Conservation (phyloP, 2,113 vertebrate species). For the Mystacornis crossleyi region DNA sequence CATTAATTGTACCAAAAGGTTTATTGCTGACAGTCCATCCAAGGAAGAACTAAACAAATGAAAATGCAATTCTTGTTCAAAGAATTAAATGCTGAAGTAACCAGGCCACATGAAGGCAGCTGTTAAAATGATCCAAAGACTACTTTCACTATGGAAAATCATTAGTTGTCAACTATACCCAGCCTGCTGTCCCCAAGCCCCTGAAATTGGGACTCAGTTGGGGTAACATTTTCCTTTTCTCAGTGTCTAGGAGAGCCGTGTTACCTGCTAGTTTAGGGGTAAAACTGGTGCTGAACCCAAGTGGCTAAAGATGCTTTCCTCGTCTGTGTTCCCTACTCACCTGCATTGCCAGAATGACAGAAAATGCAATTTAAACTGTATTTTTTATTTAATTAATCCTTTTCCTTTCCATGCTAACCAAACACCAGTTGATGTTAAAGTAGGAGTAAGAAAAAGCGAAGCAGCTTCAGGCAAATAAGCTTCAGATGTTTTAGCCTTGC, state of each 20-base stretch:
- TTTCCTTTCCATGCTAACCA: not conserved
- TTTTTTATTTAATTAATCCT: not conserved
- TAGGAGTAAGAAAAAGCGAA: not conserved
- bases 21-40: not conserved
- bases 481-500: not conserved
- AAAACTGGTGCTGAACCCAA: not conserved
- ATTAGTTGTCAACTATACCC: not conserved
- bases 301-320: not conserved
- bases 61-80: not conserved
- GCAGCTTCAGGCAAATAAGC: not conserved
- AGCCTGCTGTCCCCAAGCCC: not conserved
- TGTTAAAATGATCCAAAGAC: not conserved
- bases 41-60: not conserved
- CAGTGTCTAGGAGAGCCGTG: not conserved
- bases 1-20: not conserved
- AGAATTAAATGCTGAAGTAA: not conserved
- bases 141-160: not conserved
- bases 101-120: not conserved
- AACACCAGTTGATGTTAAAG: not conserved
- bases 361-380: not conserved
- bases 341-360: not conserved
- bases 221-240: not conserved
- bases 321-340: not conserved
- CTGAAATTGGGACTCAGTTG: not conserved
- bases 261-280: not conserved